Evolutionary conservation across 2,797 vertebrate genomes (phyloP).

Genomic region (Gymnocypris eckloni): DNA sequence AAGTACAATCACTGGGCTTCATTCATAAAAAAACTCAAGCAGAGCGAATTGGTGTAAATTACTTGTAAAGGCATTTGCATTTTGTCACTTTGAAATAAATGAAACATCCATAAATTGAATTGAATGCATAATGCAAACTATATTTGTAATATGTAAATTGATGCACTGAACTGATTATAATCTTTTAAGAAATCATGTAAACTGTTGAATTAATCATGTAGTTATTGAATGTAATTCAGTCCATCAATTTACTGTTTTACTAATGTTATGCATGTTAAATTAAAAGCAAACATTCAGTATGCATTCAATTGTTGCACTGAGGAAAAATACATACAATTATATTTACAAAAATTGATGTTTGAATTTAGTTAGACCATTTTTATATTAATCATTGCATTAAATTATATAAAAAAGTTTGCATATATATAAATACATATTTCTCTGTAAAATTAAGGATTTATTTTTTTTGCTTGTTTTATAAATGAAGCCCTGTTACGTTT

Average conservation of each 20-base stretch:
- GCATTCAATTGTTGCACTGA: no score
- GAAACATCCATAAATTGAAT: background rate
- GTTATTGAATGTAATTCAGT: background rate
- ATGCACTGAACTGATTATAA: background rate
- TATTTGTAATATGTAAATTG: background rate
- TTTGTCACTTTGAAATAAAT: background rate
- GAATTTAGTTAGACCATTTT: background rate
- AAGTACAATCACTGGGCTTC: constrained; percentile 40
- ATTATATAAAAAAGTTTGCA: background rate
- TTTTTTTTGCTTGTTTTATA: background rate
- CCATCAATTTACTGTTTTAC: background rate
- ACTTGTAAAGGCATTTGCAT: background rate
- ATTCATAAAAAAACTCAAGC: background rate
- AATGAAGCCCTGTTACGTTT: background rate
- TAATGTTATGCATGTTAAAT: background rate
- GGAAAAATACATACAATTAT: no score
- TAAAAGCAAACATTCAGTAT: background rate
- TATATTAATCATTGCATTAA: background rate
- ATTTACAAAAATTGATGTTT: background rate
- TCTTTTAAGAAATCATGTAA: background rate
- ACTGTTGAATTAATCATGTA: background rate
- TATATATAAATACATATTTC: no score
- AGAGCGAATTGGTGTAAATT: background rate
- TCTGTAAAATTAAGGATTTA: background rate
- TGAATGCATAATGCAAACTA: background rate